phyloP scores from a whole-genome alignment of 2,888 invertebrate genomes.

The Adineta ricciae region DNA sequence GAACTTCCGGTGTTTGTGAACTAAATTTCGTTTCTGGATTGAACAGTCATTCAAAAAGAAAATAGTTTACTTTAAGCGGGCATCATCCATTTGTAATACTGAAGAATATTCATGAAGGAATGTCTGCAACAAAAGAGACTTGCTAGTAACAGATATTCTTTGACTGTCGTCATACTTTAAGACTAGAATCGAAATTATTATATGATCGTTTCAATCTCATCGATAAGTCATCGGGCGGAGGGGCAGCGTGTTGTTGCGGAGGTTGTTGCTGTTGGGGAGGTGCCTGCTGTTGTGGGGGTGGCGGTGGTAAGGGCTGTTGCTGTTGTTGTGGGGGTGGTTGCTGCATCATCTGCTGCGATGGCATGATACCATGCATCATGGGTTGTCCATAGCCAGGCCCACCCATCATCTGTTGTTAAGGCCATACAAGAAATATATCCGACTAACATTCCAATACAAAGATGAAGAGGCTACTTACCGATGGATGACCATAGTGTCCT shows the following conservation, averaged over 20 bases:
- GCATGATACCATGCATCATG: not conserved
- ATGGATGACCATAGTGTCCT: not conserved
- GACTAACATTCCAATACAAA: not conserved
- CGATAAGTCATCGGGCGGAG: not conserved
- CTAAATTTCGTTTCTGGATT: not conserved
- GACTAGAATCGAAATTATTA: not conserved
- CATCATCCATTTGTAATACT: not conserved
- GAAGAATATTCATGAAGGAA: slow-evolving; percentile 5
- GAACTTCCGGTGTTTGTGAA: not conserved
- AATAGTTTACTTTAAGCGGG: not conserved
- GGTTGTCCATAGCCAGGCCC: not conserved
- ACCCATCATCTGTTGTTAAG: not conserved
- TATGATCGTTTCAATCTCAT: not conserved
- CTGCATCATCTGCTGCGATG: not conserved
- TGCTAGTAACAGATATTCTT: not conserved
- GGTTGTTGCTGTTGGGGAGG: not conserved
- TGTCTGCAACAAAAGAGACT: not conserved
- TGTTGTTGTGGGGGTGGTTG: not conserved
- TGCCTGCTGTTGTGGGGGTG: not conserved
- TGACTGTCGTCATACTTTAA: not conserved
- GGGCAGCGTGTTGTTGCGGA: not conserved
- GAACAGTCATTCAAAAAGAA: no score
- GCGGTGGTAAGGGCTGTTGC: not conserved
- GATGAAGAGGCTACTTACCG: not conserved
- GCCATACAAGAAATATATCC: not conserved